Conservation (phyloP, 1,140 invertebrate genomes). For the Pristionchus pacificus region DNA sequence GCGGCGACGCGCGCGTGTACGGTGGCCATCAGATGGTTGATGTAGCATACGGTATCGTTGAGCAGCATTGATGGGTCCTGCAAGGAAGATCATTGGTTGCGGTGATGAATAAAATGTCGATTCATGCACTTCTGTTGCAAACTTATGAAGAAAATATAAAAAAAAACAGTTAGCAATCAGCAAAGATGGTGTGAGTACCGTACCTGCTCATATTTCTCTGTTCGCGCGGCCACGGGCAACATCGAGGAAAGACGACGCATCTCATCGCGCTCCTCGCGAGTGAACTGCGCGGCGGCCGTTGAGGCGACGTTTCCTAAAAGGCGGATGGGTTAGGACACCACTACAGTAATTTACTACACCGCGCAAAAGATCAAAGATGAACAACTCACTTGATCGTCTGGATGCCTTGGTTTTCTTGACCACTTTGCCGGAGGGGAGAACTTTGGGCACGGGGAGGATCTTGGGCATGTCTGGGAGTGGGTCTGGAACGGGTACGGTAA, state of each 20-base stretch:
- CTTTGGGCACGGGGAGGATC: neutral
- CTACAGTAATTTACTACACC: neutral
- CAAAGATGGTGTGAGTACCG: neutral
- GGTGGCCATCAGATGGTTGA: neutral
- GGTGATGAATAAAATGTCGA: no score
- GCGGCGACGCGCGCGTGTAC: neutral
- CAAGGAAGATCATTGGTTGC: neutral
- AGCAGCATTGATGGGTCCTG: neutral
- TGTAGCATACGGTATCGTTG: neutral
- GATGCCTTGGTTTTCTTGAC: no score
- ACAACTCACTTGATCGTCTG: no score
- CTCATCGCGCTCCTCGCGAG: neutral
- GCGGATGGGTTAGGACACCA: neutral
- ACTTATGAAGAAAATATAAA: no score
- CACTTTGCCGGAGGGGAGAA: neutral
- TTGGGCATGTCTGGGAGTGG: neutral
- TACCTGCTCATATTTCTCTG: neutral
- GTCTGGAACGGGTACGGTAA: no score
- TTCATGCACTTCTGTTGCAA: no score
- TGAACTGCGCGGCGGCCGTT: neutral
- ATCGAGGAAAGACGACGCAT: neutral
- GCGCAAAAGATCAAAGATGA: no score
- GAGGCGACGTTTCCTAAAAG: neutral
- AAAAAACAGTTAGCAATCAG: no score
- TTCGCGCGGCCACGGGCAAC: neutral